Evolutionary conservation across 2,797 vertebrate species (phyloP).

Genomic region (Podarcis siculus): DNA sequence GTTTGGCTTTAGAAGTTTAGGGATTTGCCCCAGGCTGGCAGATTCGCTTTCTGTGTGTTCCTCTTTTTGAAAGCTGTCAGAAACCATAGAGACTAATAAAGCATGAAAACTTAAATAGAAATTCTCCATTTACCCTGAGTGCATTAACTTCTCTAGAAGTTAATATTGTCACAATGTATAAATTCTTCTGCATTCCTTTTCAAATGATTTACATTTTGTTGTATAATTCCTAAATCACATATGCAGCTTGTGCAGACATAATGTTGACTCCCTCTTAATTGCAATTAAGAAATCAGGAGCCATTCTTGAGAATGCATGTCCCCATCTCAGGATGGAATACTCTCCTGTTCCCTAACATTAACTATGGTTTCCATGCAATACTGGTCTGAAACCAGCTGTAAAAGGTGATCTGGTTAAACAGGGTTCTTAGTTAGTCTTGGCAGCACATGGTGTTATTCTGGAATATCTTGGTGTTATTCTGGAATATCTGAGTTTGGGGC

Average conservation of each 20-base stretch:
- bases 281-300: background rate
- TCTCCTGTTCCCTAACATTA: background rate
- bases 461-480: background rate
- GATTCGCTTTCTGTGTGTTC: background rate
- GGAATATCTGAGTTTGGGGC: background rate
- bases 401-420: background rate
- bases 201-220: background rate
- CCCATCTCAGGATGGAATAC: background rate
- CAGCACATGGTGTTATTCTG: background rate
- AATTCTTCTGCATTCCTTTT: background rate
- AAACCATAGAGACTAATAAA: background rate
- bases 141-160: background rate
- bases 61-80: conserved; percentile 13
- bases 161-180: fast-evolving
- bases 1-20: conserved; percentile 7
- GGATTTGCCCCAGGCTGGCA: background rate
- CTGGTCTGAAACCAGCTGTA: background rate
- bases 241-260: background rate
- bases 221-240: background rate
- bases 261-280: background rate
- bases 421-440: background rate
- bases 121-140: background rate
- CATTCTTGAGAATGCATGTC: background rate
- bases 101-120: background rate
- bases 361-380: background rate